Evolutionary conservation across 2,888 invertebrate genomes (phyloP).

Genomic region (Netelia virgata): DNA sequence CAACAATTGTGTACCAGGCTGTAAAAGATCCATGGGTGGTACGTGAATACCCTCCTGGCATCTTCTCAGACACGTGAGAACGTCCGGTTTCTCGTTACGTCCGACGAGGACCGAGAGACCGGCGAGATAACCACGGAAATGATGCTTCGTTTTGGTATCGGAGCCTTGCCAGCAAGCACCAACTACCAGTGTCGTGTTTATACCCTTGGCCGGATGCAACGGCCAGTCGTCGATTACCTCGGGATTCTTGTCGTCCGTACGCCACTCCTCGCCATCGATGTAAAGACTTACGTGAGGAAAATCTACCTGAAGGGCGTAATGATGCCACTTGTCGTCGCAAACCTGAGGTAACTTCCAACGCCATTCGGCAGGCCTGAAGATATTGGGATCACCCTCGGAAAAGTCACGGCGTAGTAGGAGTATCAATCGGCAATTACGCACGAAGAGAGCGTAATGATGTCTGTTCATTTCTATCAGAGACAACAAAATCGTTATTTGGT

Average conservation of each 20-base stretch:
- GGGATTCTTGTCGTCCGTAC: slow-evolving; percentile 91
- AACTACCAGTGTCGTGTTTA: slow-evolving; percentile 96
- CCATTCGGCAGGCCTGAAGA: slow-evolving; percentile 99
- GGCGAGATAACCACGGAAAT: slow-evolving; percentile 95
- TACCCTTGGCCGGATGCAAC: slow-evolving; percentile 96
- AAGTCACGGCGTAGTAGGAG: slow-evolving; percentile 95
- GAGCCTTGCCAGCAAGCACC: slow-evolving; percentile 99
- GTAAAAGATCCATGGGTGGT: slow-evolving; percentile 91
- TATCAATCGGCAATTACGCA: slow-evolving; percentile 98
- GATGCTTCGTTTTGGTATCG: slow-evolving; percentile 95
- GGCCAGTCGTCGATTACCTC: slow-evolving; percentile 99
- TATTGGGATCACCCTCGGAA: slow-evolving; percentile 96
- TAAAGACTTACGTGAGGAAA: slow-evolving; percentile 95
- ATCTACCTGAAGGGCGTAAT: slow-evolving; percentile 97
- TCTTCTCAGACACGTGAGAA: slow-evolving; percentile 91
- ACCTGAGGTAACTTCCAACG: slow-evolving; percentile 98
- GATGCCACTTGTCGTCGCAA: slow-evolving; percentile 99
- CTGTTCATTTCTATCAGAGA: slow-evolving; percentile 96
- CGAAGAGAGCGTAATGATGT: slow-evolving; percentile 98
- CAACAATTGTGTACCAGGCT: slow-evolving; percentile 92
- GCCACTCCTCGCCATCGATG: slow-evolving; percentile 93
- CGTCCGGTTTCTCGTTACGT: slow-evolving; percentile 90
- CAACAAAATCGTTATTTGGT: background rate
- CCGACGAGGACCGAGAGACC: slow-evolving; percentile 93
- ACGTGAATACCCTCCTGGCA: slow-evolving; percentile 90